A percentile compares a stretch with the other conserved stretches of the same genome.
Evolutionary conservation across 1,140 invertebrate genomes (phyloP).

Genomic region (Danaus plexippus): DNA sequence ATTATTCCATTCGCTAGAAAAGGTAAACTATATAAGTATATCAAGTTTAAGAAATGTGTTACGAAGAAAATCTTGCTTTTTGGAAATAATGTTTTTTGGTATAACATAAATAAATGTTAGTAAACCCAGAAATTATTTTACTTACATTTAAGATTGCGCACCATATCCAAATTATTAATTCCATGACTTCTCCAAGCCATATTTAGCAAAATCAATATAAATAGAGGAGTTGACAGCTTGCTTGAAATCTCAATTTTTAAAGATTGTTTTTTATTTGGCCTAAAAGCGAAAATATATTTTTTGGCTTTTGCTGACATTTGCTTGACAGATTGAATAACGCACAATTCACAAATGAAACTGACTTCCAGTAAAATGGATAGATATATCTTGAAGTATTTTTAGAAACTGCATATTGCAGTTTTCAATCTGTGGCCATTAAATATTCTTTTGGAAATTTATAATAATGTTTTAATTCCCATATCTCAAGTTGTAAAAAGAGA

Average conservation of each 20-base stretch:
- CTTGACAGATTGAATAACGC: conserved; percentile 2
- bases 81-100: no score
- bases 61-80: no score
- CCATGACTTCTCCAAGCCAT: conserved; percentile 90
- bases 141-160: conserved; percentile 86
- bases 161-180: conserved; percentile 85
- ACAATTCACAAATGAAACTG: conserved; percentile 2
- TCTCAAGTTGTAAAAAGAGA: no score
- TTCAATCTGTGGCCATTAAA: no score
- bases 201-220: conserved; percentile 28
- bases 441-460: no score
- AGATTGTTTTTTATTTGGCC: conserved; percentile 1
- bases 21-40: no score
- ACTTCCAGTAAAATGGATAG: neutral
- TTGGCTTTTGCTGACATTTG: conserved; percentile 6
- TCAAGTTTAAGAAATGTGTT: no score
- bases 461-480: no score
- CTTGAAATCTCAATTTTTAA: conserved; percentile 12
- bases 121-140: neutral
- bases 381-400: neutral
- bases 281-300: conserved; percentile 8
- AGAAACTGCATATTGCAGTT: neutral
- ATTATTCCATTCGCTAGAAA: conserved; percentile 89
- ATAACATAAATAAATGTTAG: neutral
- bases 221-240: conserved; percentile 19